Base-by-base conservation (phyloP, 1,140 invertebrate genomes). In the Orchestia grillus region DNA sequence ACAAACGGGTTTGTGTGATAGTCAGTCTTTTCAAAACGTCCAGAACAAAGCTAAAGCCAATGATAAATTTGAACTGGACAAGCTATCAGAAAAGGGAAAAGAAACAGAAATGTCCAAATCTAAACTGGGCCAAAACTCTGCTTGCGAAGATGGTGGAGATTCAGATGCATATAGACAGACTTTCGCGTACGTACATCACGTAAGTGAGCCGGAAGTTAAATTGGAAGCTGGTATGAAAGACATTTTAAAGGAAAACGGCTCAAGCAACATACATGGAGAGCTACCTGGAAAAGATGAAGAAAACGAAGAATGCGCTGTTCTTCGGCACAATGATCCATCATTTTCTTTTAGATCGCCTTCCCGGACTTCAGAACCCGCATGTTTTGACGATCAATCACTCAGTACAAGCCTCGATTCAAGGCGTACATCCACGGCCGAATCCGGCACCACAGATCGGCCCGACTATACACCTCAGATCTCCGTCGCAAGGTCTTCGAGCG, bases 381-480 rank as follows among this genome's bases (percentile, higher is more conserved):
- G 36, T 90, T 90, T 90, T 28, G n/a, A 41, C 41, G 88, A 90
- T 42, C n/a, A 8, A 42, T 41, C 43, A 4, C 88, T 28, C 11
- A 90, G 15, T 42, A 44, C 88, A 0, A 42, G 23, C 41, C 11
- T 90, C 41, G 92, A 94, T 8, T 47, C 92, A 0, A 42, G 92
- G 40, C 92, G 92, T 45, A 94, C 44, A n/a, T 94, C 92, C 8
- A 44, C 28, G 40, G 44, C 23, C 11, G 92, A 94, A 19, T 45
- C 6, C 44, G 19, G 36, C 44, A 45, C 44, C 3, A 45, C 19
- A n/a, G 44, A 4, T 15, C 43, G 92, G 19, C 92, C 92, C 11
- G 44, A 94, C 43, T 94, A 42, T 4, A 94, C 44, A 23, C 92
- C 92, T 94, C 92, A 94, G 44, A 94, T 94, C 40, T 94, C 92